phyloP scores from a whole-genome alignment of 2,797 vertebrate genomes.

The Etheostoma perlongum region DNA sequence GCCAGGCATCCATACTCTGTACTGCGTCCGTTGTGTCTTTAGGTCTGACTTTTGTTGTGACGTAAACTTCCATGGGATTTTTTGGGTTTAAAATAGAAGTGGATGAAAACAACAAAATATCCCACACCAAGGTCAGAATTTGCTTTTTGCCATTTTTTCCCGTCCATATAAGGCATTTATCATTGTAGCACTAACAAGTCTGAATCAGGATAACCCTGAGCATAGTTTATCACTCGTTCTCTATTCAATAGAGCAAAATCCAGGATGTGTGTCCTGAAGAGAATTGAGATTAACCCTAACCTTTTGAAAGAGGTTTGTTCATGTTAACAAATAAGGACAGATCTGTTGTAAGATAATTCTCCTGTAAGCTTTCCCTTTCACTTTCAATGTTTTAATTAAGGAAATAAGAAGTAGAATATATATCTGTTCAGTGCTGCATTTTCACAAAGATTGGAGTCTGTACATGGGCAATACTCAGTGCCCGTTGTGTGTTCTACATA shows the following conservation, averaged over 20 bases:
- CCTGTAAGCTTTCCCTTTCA: background rate
- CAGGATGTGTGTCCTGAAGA: conserved; percentile 14
- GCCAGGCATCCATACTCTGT: conserved; percentile 12
- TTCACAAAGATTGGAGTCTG: conserved; percentile 13
- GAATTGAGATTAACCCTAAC: background rate
- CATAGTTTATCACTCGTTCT: conserved; percentile 16
- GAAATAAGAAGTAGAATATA: conserved; percentile 9
- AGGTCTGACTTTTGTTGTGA: conserved; percentile 2
- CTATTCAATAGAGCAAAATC: conserved; percentile 6
- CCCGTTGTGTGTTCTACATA: background rate
- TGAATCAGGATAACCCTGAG: background rate
- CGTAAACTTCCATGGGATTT: background rate
- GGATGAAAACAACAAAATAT: background rate
- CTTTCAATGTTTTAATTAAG: conserved; percentile 1
- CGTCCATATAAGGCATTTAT: background rate
- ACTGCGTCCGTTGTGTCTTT: background rate
- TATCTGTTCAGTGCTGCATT: conserved; percentile 1
- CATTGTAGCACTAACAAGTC: background rate
- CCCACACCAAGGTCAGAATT: background rate
- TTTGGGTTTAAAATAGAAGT: background rate
- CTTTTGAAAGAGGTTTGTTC: conserved; percentile 2
- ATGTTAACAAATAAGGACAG: conserved; percentile 25
- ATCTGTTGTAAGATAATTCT: conserved; percentile 2
- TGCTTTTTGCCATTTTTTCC: background rate
- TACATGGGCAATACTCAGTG: conserved; percentile 8